Evolutionary conservation across 2,797 vertebrate species (phyloP).

Genomic region (Peromyscus nudipes): DNA sequence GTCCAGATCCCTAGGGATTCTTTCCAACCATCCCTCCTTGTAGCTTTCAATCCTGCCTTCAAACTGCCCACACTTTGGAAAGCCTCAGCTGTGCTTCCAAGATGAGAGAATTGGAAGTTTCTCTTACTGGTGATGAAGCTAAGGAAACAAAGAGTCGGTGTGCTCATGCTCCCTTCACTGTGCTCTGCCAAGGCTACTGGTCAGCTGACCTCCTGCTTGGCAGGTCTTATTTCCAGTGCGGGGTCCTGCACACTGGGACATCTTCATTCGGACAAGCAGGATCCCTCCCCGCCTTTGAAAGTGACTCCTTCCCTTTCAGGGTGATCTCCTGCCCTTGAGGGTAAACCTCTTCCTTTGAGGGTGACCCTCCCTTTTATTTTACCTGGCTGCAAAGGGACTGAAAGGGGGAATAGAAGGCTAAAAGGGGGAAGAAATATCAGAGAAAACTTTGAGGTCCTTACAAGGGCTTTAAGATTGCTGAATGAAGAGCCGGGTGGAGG

Average conservation of each 20-base stretch:
- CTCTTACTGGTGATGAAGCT: not conserved
- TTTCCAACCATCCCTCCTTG: not conserved
- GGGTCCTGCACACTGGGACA: not conserved
- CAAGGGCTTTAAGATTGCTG: not conserved
- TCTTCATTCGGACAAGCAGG: not conserved
- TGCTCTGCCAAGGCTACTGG: not conserved
- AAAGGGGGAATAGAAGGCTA: not conserved
- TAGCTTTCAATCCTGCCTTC: constrained; percentile 19
- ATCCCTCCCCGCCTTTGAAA: not conserved
- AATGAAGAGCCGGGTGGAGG: not conserved
- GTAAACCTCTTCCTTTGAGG: not conserved
- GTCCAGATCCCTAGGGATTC: not conserved
- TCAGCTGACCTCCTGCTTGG: not conserved
- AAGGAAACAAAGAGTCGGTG: not conserved
- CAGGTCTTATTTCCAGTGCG: not conserved
- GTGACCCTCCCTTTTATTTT: constrained; percentile 28
- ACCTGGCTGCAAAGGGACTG: not conserved
- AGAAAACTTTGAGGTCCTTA: not conserved
- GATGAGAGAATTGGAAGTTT: constrained; percentile 8
- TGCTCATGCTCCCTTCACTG: not conserved
- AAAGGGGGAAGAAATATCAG: not conserved
- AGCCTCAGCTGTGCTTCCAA: not conserved
- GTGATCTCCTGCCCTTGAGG: not conserved
- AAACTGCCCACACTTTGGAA: not conserved
- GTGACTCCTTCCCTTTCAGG: not conserved